phyloP scores from a whole-genome alignment of 2,113 vertebrate species.

The Stigmatopora nigra region DNA sequence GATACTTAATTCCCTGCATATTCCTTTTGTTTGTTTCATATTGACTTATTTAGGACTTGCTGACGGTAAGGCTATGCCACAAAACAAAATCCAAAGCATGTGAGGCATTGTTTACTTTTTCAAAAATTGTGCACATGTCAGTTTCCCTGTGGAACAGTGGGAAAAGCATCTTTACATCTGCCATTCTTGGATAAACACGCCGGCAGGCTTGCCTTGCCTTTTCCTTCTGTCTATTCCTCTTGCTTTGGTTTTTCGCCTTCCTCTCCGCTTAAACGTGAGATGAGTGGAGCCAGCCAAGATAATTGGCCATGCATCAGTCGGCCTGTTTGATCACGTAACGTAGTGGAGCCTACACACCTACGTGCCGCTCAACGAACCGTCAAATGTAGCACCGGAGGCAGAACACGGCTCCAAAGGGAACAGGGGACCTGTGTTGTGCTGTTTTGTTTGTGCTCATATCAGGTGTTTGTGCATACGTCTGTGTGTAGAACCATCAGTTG shows the following conservation, averaged over 20 bases:
- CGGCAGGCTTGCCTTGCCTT: slow-evolving; percentile 42
- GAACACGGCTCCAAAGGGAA: slow-evolving; percentile 68
- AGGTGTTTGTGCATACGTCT: slow-evolving; percentile 38
- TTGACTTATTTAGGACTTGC: slow-evolving; percentile 63
- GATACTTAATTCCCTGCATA: slow-evolving; percentile 40
- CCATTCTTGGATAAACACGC: slow-evolving; percentile 66
- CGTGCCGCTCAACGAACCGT: slow-evolving; percentile 71
- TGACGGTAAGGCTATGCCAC: slow-evolving; percentile 51
- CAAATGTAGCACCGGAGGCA: slow-evolving; percentile 72
- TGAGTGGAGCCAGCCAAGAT: slow-evolving; percentile 66
- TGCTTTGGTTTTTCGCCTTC: slow-evolving; percentile 57
- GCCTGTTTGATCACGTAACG: slow-evolving; percentile 69
- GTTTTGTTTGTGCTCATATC: slow-evolving; percentile 63
- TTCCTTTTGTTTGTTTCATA: slow-evolving; percentile 48
- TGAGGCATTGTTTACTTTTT: slow-evolving; percentile 67
- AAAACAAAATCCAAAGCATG: slow-evolving; percentile 36
- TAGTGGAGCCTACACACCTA: slow-evolving; percentile 65
- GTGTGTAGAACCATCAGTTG: slow-evolving; percentile 54
- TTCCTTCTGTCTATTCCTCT: slow-evolving; percentile 38
- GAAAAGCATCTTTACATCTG: slow-evolving; percentile 63
- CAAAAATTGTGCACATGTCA: slow-evolving; percentile 63
- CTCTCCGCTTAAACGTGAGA: slow-evolving; percentile 64
- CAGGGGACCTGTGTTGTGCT: slow-evolving; percentile 62
- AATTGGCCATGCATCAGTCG: slow-evolving; percentile 69
- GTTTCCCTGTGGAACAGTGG: slow-evolving; percentile 55